Evolutionary conservation across 2,113 vertebrate species (phyloP).

Genomic region (Apaloderma vittatum): DNA sequence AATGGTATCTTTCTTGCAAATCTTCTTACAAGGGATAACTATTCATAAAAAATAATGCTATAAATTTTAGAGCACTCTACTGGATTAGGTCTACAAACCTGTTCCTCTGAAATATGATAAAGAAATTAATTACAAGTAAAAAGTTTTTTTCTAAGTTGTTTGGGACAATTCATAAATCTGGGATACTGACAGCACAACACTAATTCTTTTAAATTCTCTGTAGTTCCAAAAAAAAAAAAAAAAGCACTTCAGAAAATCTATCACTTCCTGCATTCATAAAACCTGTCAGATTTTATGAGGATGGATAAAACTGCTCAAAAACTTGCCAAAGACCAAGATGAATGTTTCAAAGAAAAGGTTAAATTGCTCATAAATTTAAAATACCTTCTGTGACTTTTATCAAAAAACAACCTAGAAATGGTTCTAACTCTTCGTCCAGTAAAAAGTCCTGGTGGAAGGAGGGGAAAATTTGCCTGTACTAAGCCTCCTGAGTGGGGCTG

Average conservation of each 20-base stretch:
- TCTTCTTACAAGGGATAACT: background rate
- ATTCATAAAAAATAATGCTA: background rate
- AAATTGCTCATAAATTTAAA: background rate
- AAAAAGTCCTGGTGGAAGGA: background rate
- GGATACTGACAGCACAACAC: background rate
- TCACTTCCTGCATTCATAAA: background rate
- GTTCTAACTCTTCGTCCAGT: background rate
- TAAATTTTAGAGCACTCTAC: background rate
- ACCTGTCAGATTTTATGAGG: background rate
- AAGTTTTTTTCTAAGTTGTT: background rate
- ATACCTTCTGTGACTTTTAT: background rate
- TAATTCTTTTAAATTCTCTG: background rate
- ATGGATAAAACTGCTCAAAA: constrained; percentile 2
- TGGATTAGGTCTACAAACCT: background rate
- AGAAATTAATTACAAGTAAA: background rate
- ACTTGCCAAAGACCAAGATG: background rate
- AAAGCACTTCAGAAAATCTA: background rate
- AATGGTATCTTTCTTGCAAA: background rate
- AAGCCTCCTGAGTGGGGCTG: background rate
- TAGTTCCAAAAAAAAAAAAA: background rate
- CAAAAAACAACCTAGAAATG: background rate
- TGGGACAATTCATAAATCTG: background rate
- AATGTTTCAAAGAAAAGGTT: background rate
- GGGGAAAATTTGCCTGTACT: background rate
- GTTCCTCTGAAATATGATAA: background rate